Evolutionary conservation across 2,888 invertebrate genomes (phyloP).

Genomic region (Lottia gigantea): DNA sequence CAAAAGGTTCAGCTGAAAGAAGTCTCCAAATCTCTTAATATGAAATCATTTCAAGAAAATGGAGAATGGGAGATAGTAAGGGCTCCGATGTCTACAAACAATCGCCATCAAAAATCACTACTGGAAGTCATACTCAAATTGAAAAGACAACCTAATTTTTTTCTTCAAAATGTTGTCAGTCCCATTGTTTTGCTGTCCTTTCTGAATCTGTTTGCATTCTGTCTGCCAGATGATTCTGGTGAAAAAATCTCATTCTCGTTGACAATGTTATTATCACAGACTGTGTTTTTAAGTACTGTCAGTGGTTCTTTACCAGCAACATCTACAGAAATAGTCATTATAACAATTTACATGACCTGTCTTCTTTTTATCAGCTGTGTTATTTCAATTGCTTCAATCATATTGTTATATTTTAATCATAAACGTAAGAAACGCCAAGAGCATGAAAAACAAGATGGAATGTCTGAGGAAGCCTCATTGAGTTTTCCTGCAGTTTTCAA

Average conservation of each 20-base stretch:
- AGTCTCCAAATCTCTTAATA: neutral
- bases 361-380: neutral
- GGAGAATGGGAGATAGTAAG: neutral
- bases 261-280: neutral
- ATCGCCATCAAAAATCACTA: neutral
- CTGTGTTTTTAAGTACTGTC: neutral
- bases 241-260: neutral
- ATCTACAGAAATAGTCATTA: neutral
- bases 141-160: neutral
- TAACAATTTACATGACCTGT: neutral
- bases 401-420: neutral
- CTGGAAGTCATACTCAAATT: neutral
- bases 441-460: no score
- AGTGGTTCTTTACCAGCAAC: neutral
- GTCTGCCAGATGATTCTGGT: neutral
- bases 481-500: neutral
- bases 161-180: neutral
- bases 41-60: neutral
- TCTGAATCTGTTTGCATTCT: neutral
- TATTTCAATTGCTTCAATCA: neutral
- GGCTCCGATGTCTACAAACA: neutral
- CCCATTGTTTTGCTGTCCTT: slow-evolving; percentile 2
- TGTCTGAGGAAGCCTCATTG: no score
- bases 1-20: neutral
- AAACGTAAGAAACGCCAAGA: neutral